Base-by-base conservation (phyloP, 2,797 vertebrate species). In the Varecia variegata region DNA sequence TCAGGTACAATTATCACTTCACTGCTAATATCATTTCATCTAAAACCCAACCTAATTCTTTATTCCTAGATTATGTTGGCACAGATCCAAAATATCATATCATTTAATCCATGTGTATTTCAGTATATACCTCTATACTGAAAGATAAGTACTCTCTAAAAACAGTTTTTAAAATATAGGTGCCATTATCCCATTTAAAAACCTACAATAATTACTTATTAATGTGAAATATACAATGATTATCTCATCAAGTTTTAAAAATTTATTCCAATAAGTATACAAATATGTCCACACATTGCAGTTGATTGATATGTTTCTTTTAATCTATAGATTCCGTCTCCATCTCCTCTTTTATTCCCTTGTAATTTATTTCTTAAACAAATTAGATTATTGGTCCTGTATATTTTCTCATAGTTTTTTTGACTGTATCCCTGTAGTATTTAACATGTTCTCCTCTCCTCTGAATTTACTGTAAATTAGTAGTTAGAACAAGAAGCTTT, bases 381-480 rank as follows among this genome's bases (percentile, higher is more conserved):
- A 58, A 58, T 58, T 27, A 58, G 84, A 54, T 47, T 10, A 79
- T 52, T 58, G 54, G 3, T 60, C 10, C 17, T 58, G 21, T 40
- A 43, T 47, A 68, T 62, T 58, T 90, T 95, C 56, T 85, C 50
- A 68, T 35, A 50, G 27, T 80, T 95, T 83, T 84, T 10, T 43
- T 68, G 56, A 93, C 3, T 67, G 0, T 7, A 79, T 56, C 3
- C 30, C 38, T 77, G 18, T 60, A 71, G 2, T 84, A 73, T 84
- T 50, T 45, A 84, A 60, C 38, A 87, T 70, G 32, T 54, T 79
- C n/a, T 79, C 45, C 3, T 60, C 18, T 52, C 23, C 67, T 52
- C 7, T 91, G 11, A 88, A 93, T 93, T 91, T 80, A 47, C 14
- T 84, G 35, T 43, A 93, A 91, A 88, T 88, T 81, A 76, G 12